Conservation (phyloP, 2,888 invertebrate species). For the Euzophera pinguis region DNA sequence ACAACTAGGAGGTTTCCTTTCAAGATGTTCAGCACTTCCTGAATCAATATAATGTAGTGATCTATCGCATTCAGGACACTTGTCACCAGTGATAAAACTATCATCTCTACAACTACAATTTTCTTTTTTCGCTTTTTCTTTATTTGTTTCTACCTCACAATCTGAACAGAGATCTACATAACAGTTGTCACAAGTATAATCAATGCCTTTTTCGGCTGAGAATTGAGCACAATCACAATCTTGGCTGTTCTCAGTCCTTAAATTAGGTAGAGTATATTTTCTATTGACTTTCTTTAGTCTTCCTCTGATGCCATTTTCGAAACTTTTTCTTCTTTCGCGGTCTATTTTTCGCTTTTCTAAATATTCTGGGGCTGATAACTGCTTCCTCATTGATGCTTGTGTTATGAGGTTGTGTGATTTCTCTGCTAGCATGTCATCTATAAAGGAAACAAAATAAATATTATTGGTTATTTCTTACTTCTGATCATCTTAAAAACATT, state of each 20-base stretch:
- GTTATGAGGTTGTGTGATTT: conserved; percentile 77
- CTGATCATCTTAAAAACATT: too few species aligned
- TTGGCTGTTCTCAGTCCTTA: conserved; percentile 42
- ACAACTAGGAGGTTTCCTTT: conserved; percentile 54
- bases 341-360: conserved; percentile 90
- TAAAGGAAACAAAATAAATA: conserved; percentile 25
- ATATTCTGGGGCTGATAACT: conserved; percentile 93
- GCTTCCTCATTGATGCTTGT: conserved; percentile 83
- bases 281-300: conserved; percentile 80
- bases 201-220: conserved; percentile 63
- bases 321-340: conserved; percentile 82
- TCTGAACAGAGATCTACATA: conserved; percentile 69
- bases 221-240: conserved; percentile 64
- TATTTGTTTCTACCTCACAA: conserved; percentile 59
- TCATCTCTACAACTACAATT: conserved; percentile 53
- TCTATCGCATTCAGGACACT: conserved; percentile 67
- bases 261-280: conserved; percentile 51
- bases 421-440: conserved; percentile 82
- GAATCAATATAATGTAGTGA: conserved; percentile 66
- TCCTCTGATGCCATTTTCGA: conserved; percentile 79
- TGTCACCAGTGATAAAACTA: conserved; percentile 43
- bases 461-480: neutral
- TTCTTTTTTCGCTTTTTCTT: conserved; percentile 45
- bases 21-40: conserved; percentile 60
- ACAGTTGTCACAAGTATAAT: conserved; percentile 68